Evolutionary conservation across 2,797 vertebrate genomes (phyloP), one percentile per base, ranked within the genome.

Genomic region (Gila robusta): DNA sequence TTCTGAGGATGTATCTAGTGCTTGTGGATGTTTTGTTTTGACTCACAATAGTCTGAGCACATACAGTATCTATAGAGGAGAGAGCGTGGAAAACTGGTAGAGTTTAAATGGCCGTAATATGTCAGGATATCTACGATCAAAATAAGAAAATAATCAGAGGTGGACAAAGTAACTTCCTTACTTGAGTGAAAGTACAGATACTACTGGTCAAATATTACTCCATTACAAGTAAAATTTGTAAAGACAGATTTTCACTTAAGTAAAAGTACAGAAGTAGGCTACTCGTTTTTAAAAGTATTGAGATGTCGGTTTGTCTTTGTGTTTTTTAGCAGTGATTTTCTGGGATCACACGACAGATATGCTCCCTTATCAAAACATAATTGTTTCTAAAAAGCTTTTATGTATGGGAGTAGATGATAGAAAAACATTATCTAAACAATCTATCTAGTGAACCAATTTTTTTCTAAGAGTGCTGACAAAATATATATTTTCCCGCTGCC

Each of bases 401-500:
- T 32, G 14, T 66, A 16, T 32, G 62, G 14, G 26, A 10, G 32
- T 21, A 21, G 17, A 37, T 4, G 4, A 69, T 35, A 8, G 64
- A 16, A 67, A 67, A 67, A 56, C 3, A 23, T 56, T 21, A 11
- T n/a, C 21, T 52, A 37, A 69, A 23, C 35, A 8, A 19, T 16
- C 19, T 6, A 71, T 26, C 39, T 1, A 47, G 54, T 8, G 39
- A 83, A 76, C 7, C 23, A 62, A 35, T 64, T 17, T 0, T 17
- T 23, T 12, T n/a, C 14, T 64, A 3, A 21, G 32, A 23, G 26
- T 23, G 39, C 56, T 32, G 19, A 64, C 14, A 5, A 19, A 47
- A 67, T 28, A 10, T 52, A 47, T 59, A 35, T 54, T n/a, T 71
- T 5, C 6, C 5, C 49, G 66, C 54, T 71, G 87, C 79, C 87